These are phyloP conservation scores for Heterodera carotae DNA, from an alignment of 1,140 invertebrate genomes.

Conservation along the genomic window DNA sequence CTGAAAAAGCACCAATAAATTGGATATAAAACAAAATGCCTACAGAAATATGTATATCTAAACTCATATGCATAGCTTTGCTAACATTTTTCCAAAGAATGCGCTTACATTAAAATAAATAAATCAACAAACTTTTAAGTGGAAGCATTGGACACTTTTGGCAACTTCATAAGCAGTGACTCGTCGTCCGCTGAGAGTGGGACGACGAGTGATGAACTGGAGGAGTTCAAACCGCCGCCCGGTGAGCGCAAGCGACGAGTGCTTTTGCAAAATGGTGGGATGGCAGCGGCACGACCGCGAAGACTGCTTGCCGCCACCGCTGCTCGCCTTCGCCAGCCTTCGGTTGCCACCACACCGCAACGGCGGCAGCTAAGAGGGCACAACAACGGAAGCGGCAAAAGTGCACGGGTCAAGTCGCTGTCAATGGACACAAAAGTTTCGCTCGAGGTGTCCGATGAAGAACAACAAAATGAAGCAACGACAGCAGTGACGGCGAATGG, in stretches of 20 bases:
- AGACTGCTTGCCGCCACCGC: too few relatives aligned
- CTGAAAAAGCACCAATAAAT: too few relatives aligned
- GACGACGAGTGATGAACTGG: background rate
- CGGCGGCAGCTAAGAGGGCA: background rate
- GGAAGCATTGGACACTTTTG: background rate
- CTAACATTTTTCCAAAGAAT: background rate
- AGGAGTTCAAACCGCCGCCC: background rate
- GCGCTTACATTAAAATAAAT: background rate
- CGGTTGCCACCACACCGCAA: background rate
- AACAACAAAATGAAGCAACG: background rate
- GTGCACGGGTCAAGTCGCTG: background rate
- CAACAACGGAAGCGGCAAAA: too few relatives aligned
- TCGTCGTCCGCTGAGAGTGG: background rate
- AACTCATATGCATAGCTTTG: too few relatives aligned
- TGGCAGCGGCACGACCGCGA: too few relatives aligned
- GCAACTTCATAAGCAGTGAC: slow-evolving; percentile 1
- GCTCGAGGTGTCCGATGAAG: background rate
- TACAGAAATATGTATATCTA: too few relatives aligned
- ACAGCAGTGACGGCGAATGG: background rate
- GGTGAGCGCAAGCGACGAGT: background rate
- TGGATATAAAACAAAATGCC: too few relatives aligned
- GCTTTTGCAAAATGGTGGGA: background rate
- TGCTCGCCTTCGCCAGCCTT: background rate
- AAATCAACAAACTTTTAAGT: background rate
- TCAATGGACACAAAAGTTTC: background rate